phyloP scores from a whole-genome alignment of 2,888 invertebrate genomes.

The Fragum sueziense region DNA sequence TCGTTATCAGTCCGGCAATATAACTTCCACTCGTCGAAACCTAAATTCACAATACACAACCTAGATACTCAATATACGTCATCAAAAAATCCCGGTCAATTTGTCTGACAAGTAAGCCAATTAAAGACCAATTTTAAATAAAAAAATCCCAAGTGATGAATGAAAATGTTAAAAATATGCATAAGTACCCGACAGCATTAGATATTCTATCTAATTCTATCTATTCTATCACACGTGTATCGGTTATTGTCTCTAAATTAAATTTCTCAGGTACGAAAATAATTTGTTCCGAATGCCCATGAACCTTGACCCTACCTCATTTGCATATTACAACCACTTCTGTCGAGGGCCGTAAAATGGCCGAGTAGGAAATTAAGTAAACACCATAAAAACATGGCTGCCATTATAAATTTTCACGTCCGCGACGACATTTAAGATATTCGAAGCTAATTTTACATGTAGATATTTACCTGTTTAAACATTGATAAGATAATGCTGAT shows the following conservation, averaged over 20 bases:
- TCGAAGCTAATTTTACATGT: conserved; percentile 61
- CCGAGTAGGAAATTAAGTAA: conserved; percentile 54
- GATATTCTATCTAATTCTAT: no score
- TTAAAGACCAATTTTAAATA: no score
- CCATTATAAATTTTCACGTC: conserved; percentile 55
- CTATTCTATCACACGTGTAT: no score
- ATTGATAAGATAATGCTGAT: conserved; percentile 59
- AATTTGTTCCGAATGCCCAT: conserved; percentile 2
- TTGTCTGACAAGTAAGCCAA: no score
- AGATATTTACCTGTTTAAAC: conserved; percentile 61
- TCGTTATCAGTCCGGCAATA: conserved; percentile 55
- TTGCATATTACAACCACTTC: conserved; percentile 62
- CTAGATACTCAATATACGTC: conserved; percentile 10
- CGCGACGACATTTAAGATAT: conserved; percentile 51
- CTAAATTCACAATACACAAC: conserved; percentile 23
- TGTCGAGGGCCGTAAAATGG: conserved; percentile 53
- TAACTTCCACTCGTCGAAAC: conserved; percentile 55
- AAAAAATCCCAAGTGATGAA: no score
- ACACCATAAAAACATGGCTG: conserved; percentile 60
- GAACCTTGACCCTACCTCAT: conserved; percentile 43
- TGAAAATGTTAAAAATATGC: no score
- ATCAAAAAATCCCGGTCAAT: no score
- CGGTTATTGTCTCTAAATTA: no score
- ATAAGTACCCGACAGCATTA: no score
- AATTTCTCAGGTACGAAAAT: conserved; percentile 8